Conservation (phyloP, 2,113 vertebrate species). For the Aleadryas rufinucha region DNA sequence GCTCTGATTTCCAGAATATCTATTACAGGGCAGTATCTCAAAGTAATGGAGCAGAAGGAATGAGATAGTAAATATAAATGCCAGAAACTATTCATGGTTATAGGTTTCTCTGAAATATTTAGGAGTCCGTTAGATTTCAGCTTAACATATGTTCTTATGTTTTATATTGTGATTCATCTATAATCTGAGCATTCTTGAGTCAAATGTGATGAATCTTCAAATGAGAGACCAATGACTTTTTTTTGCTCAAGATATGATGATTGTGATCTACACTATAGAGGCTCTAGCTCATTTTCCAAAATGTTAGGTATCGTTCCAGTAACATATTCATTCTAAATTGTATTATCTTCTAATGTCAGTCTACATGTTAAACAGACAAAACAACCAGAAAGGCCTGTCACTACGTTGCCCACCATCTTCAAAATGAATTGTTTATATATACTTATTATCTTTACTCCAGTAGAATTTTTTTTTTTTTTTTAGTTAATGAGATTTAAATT, state of each 20-base stretch:
- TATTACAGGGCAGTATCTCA: not conserved
- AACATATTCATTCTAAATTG: not conserved
- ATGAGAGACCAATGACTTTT: not conserved
- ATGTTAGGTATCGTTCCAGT: not conserved
- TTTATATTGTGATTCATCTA: not conserved
- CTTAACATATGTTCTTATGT: not conserved
- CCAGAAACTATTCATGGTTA: not conserved
- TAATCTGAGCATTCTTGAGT: not conserved
- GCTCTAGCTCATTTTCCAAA: not conserved
- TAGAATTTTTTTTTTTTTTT: not conserved
- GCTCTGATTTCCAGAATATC: not conserved
- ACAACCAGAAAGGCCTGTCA: not conserved
- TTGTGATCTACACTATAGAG: not conserved
- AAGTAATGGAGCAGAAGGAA: not conserved
- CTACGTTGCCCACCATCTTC: not conserved
- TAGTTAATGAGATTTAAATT: not conserved
- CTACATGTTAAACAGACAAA: not conserved
- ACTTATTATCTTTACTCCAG: not conserved
- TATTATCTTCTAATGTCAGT: not conserved
- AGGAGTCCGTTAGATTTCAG: not conserved
- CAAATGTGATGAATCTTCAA: not conserved
- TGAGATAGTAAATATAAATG: not conserved
- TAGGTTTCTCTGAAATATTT: not conserved
- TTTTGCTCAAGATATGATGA: not conserved
- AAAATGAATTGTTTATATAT: not conserved